A percentile compares a stretch with the other conserved stretches of the same genome.
Evolutionary conservation across 2,113 vertebrate genomes (phyloP).

Genomic region (Periophthalmus modestus): DNA sequence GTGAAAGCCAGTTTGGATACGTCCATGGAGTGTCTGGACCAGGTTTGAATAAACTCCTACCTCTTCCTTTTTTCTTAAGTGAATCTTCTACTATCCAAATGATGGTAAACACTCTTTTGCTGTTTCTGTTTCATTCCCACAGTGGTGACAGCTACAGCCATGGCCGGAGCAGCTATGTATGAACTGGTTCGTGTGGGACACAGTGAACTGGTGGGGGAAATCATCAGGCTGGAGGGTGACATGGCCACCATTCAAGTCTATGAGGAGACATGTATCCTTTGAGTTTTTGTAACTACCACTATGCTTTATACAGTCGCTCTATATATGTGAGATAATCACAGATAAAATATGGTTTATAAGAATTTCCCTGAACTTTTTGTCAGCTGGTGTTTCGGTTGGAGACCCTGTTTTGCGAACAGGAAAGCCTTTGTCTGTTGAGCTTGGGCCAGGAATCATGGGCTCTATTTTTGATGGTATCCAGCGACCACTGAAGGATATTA

Average conservation of each 20-base stretch:
- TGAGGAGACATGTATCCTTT: constrained; percentile 97
- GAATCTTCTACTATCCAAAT: neutral
- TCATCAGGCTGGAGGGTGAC: constrained; percentile 92
- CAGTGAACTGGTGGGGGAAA: constrained; percentile 91
- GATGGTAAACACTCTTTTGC: neutral
- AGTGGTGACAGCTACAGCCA: constrained; percentile 92
- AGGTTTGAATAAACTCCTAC: constrained; percentile 71
- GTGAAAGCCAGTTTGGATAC: constrained; percentile 89
- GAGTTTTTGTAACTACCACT: neutral
- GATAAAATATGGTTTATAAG: neutral
- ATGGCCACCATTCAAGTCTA: constrained; percentile 96
- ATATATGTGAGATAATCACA: neutral
- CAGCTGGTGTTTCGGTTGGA: constrained; percentile 95
- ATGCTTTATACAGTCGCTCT: neutral
- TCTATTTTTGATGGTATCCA: constrained; percentile 99
- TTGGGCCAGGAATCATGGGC: constrained; percentile 97
- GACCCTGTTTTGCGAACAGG: constrained; percentile 96
- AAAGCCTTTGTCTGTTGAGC: constrained; percentile 94
- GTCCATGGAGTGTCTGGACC: constrained; percentile 97
- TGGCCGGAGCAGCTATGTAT: constrained; percentile 94
- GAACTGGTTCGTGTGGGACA: constrained; percentile 94
- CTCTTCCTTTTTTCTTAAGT: neutral
- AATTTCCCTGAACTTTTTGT: constrained; percentile 81
- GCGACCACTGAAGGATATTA: constrained; percentile 93
- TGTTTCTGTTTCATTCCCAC: constrained; percentile 12